These are phyloP conservation scores for Gymnoscelis rufifasciata DNA, from an alignment of 2,888 invertebrate species.

Conservation along the genomic window DNA sequence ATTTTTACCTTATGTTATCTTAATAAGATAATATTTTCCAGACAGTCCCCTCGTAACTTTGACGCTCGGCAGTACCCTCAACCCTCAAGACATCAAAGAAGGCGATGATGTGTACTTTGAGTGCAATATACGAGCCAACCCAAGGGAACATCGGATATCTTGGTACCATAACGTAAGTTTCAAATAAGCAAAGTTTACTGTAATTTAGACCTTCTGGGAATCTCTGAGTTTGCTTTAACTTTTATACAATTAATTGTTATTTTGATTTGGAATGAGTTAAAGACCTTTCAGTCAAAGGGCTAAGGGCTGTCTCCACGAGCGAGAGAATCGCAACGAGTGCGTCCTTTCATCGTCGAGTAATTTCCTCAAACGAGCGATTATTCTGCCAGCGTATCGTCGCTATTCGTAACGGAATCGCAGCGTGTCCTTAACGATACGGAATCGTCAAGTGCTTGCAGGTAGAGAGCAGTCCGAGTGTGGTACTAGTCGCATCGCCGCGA, in stretches of 20 bases:
- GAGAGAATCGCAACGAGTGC: too few relatives aligned
- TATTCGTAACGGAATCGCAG: too few relatives aligned
- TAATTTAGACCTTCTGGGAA: slow-evolving; percentile 28
- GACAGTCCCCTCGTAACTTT: slow-evolving; percentile 75
- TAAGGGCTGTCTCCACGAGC: too few relatives aligned
- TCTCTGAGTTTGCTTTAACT: slow-evolving; percentile 19
- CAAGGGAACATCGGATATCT: slow-evolving; percentile 89
- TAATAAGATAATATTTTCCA: slow-evolving; percentile 38
- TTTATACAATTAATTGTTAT: too few relatives aligned
- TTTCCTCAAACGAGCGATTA: too few relatives aligned
- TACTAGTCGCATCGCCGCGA: too few relatives aligned
- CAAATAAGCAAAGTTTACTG: slow-evolving; percentile 31
- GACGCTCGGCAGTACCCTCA: slow-evolving; percentile 90
- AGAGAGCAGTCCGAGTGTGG: too few relatives aligned
- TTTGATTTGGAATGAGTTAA: not conserved
- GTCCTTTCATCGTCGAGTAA: too few relatives aligned
- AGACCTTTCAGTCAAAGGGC: too few relatives aligned
- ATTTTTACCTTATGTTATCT: slow-evolving; percentile 14
- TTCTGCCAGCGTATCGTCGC: too few relatives aligned
- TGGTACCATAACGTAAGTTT: slow-evolving; percentile 93
- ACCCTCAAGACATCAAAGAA: slow-evolving; percentile 93
- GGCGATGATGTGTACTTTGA: slow-evolving; percentile 95
- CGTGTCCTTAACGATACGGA: too few relatives aligned
- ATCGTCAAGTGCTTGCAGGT: too few relatives aligned
- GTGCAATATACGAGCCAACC: slow-evolving; percentile 91